A percentile compares a stretch with the other conserved stretches of the same genome.
Conservation (phyloP, 1,140 invertebrate species). For the Drosophila arawakana region DNA sequence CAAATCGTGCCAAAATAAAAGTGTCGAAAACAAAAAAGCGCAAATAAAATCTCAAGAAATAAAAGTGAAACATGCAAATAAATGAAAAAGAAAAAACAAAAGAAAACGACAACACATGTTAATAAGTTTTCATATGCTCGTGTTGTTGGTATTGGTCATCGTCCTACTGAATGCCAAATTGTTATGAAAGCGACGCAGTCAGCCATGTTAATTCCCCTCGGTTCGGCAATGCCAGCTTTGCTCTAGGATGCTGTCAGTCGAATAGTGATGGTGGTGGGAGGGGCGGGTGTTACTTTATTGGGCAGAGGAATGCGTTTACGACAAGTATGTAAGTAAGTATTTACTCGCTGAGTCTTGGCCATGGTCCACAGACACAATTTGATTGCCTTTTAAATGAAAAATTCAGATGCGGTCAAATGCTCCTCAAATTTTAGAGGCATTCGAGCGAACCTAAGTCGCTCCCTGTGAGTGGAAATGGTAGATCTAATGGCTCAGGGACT, state of each 20-base stretch:
- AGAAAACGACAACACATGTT: slow-evolving; percentile 26
- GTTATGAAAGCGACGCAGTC: slow-evolving; percentile 59
- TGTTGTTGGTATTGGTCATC: slow-evolving; percentile 44
- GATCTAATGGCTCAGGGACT: not conserved
- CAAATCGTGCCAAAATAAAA: slow-evolving; percentile 65
- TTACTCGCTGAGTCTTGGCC: slow-evolving; percentile 9
- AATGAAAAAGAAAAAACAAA: slow-evolving; percentile 12
- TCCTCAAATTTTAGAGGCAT: slow-evolving; percentile 12
- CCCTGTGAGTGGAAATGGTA: not conserved
- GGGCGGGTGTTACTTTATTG: slow-evolving; percentile 30
- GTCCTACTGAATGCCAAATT: slow-evolving; percentile 54
- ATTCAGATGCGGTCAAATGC: slow-evolving; percentile 34
- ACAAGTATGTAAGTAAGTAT: slow-evolving; percentile 26
- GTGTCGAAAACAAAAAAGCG: slow-evolving; percentile 3
- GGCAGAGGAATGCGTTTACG: slow-evolving; percentile 8
- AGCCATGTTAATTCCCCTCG: not conserved
- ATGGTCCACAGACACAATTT: slow-evolving; percentile 15
- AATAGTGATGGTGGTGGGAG: not conserved
- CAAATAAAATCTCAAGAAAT: slow-evolving; percentile 29
- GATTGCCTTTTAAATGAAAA: slow-evolving; percentile 45
- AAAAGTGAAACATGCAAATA: not conserved
- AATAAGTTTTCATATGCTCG: slow-evolving; percentile 65
- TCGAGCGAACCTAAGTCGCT: slow-evolving; percentile 9
- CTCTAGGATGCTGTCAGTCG: slow-evolving; percentile 5
- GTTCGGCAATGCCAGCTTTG: not conserved